Conservation (phyloP, 2,888 invertebrate genomes). For the Drosophila sordidula region DNA sequence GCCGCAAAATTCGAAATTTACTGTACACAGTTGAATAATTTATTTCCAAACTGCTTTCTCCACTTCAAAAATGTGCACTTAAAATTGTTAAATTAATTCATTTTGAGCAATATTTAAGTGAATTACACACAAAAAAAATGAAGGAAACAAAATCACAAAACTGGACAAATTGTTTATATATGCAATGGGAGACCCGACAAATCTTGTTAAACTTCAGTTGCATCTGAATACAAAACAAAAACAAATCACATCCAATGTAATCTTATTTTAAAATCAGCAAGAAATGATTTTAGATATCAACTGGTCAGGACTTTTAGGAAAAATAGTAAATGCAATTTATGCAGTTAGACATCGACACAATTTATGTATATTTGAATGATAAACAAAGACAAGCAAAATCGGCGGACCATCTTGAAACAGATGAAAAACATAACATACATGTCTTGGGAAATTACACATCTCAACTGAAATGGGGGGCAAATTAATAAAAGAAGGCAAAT, state of each 20-base stretch:
- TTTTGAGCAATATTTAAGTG: slow-evolving; percentile 52
- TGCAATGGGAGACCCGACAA: slow-evolving; percentile 11
- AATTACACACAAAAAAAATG: slow-evolving; percentile 35
- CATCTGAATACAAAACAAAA: slow-evolving; percentile 28
- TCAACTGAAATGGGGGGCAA: slow-evolving; percentile 33
- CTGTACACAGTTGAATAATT: slow-evolving; percentile 50
- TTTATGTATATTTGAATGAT: slow-evolving; percentile 32
- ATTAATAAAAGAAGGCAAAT: slow-evolving; percentile 42
- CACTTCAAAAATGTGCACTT: slow-evolving; percentile 54
- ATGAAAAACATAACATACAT: slow-evolving; percentile 39
- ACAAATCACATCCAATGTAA: slow-evolving; percentile 34
- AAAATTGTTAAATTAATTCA: slow-evolving; percentile 51
- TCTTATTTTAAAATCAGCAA: slow-evolving; percentile 45
- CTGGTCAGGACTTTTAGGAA: slow-evolving; percentile 45
- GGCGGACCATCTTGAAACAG: slow-evolving; percentile 49
- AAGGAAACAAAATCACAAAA: slow-evolving; percentile 21
- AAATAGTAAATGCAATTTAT: slow-evolving; percentile 45
- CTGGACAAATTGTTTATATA: slow-evolving; percentile 43
- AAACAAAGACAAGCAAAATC: slow-evolving; percentile 12
- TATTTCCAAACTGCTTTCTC: slow-evolving; percentile 25
- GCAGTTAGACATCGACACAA: slow-evolving; percentile 48
- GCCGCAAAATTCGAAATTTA: slow-evolving; percentile 59
- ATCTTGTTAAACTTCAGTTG: slow-evolving; percentile 35
- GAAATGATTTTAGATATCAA: slow-evolving; percentile 50
- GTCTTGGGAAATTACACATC: slow-evolving; percentile 35